Base-by-base conservation (phyloP, 1,140 invertebrate species). In the Parasteatoda tepidariorum region DNA sequence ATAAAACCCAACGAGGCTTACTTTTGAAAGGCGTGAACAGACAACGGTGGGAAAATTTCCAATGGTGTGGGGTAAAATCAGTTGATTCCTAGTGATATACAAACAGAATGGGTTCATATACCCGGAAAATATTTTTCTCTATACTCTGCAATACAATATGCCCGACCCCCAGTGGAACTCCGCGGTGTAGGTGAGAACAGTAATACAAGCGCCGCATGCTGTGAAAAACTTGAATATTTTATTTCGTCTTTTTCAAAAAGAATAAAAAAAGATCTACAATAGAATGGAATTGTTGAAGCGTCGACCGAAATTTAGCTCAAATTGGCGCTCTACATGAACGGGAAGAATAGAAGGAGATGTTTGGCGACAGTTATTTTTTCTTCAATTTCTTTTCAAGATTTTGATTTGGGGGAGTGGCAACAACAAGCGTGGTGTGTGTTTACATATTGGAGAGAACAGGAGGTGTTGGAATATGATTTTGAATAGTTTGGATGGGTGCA, bases 161-260 rank as follows among this genome's bases (percentile, higher is more conserved):
- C 34, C 66, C 28, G 66, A 68, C 38, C 34, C 66, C 66, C 38
- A 13, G 38, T 48, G 38, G 9, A 18, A 48, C 18, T n/a, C 68
- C 7, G 28, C 57, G 55, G 7, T 34, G 71, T 67, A 67, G 34
- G 71, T 61, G 71, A 74, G 71, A 61, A 74, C 30, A 38, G 55
- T 48, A 13, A 61, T 61, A 61, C 31, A 74, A 62, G 18, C n/a
- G 24, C 57, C 71, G 26, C 57, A 48, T 68, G 55, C 55, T 6
- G 71, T 3, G 71, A 67, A 67, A 67, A 57, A 74, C 57, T 74
- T 74, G 71, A 61, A 62, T 74, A 61, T 74, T 74, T 61, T 74
- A n/a, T 71, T 28, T 28, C 38, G 54, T 71, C 18, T 30, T 55
- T 18, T 28, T 31, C 3, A 38, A 33, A 24, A 30, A 28, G 55